Percentiles rank a stretch among this genome's conserved stretches.
phyloP scores from a whole-genome alignment of 2,797 vertebrate species.

The Triplophysa bombifrons region DNA sequence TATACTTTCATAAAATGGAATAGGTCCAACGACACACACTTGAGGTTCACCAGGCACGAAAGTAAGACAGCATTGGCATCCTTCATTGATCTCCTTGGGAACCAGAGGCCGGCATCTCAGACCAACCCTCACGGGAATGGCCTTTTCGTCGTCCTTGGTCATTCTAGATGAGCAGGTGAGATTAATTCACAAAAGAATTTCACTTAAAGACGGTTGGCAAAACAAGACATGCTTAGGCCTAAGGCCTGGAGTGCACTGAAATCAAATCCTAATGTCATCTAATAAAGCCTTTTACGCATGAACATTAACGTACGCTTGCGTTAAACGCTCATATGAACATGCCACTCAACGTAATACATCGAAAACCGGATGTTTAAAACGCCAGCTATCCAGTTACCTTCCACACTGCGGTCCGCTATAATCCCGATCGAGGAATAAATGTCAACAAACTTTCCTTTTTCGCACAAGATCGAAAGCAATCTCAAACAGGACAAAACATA shows the following conservation, averaged over 20 bases:
- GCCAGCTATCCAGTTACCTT: neutral
- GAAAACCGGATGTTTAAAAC: neutral
- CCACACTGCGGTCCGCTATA: neutral
- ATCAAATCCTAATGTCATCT: neutral
- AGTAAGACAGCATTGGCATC: constrained; percentile 89
- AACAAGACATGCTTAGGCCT: neutral
- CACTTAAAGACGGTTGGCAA: neutral
- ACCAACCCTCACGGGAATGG: constrained; percentile 90
- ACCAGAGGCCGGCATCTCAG: constrained; percentile 91
- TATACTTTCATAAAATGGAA: neutral
- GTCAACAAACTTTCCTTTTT: neutral
- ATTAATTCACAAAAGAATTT: constrained; percentile 12
- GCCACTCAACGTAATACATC: neutral
- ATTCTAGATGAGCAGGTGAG: constrained; percentile 63
- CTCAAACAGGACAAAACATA: neutral
- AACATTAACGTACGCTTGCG: too few species aligned
- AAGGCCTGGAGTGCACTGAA: neutral
- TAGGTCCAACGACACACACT: constrained; percentile 66
- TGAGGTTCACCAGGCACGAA: constrained; percentile 90
- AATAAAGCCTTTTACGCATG: neutral
- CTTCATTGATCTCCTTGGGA: constrained; percentile 86
- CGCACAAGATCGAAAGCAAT: neutral
- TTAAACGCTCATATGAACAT: neutral
- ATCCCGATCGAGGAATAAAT: neutral
- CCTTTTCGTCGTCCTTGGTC: constrained; percentile 81